Percentiles rank a stretch among this genome's conserved stretches.
phyloP scores from a whole-genome alignment of 2,113 vertebrate species.

The Microcebus tavaratra region DNA sequence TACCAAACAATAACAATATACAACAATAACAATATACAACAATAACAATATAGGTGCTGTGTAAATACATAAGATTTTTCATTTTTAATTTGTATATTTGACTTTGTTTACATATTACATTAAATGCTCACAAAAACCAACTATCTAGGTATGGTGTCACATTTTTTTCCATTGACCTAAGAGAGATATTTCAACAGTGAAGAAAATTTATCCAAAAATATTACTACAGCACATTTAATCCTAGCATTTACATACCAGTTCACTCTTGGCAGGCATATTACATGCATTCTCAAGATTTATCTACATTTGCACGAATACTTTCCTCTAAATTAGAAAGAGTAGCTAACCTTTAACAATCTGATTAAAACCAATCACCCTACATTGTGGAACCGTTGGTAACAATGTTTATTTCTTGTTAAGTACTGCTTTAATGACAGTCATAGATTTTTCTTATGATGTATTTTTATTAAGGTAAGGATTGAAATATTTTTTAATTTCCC shows the following conservation, averaged over 20 bases:
- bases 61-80: background rate
- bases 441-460: background rate
- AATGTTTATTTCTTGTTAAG: background rate
- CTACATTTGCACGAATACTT: background rate
- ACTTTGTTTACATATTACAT: background rate
- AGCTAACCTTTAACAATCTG: constrained; percentile 25
- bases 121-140: background rate
- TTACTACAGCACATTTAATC: background rate
- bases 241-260: background rate
- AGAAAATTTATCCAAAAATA: background rate
- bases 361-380: background rate
- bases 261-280: background rate
- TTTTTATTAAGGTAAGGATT: background rate
- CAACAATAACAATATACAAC: background rate
- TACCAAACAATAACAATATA: background rate
- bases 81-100: background rate
- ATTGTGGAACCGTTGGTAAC: background rate
- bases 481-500: background rate
- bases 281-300: background rate
- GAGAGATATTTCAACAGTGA: background rate
- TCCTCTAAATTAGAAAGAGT: constrained; percentile 21
- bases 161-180: background rate
- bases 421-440: background rate
- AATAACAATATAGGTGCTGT: background rate
- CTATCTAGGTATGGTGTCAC: background rate